Conservation (phyloP, 1,140 invertebrate genomes). For the Heliconius hermathena region DNA sequence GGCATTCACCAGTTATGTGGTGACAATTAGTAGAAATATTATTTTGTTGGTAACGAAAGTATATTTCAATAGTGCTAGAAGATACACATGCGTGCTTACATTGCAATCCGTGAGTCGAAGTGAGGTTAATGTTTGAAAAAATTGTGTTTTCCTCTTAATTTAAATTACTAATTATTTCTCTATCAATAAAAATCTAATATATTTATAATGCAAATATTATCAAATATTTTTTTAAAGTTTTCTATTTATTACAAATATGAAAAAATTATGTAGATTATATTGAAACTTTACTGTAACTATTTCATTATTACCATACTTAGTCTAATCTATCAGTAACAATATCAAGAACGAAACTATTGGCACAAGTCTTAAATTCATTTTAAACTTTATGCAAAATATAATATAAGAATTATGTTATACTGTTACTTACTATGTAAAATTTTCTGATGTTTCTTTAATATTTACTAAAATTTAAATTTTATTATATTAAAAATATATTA, state of each 20-base stretch:
- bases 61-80: slow-evolving; percentile 62
- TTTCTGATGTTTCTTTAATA: too few species aligned
- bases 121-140: slow-evolving; percentile 67
- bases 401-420: too few species aligned
- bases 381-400: too few species aligned
- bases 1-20: slow-evolving; percentile 62
- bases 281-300: not conserved
- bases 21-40: slow-evolving; percentile 59
- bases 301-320: not conserved
- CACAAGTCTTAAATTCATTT: not conserved
- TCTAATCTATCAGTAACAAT: not conserved
- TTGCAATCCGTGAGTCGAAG: slow-evolving; percentile 71
- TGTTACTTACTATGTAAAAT: too few species aligned
- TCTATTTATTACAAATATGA: too few species aligned
- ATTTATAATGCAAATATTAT: not conserved
- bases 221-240: too few species aligned
- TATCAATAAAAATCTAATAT: not conserved
- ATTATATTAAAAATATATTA: too few species aligned
- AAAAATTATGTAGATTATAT: too few species aligned
- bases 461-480: too few species aligned
- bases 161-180: not conserved
- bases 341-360: not conserved
- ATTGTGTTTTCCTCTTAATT: slow-evolving; percentile 56
- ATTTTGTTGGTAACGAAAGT: slow-evolving; percentile 39
- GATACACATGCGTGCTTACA: slow-evolving; percentile 76